Base-by-base conservation (phyloP, 2,888 invertebrate species). In the Lasioglossum vierecki region DNA sequence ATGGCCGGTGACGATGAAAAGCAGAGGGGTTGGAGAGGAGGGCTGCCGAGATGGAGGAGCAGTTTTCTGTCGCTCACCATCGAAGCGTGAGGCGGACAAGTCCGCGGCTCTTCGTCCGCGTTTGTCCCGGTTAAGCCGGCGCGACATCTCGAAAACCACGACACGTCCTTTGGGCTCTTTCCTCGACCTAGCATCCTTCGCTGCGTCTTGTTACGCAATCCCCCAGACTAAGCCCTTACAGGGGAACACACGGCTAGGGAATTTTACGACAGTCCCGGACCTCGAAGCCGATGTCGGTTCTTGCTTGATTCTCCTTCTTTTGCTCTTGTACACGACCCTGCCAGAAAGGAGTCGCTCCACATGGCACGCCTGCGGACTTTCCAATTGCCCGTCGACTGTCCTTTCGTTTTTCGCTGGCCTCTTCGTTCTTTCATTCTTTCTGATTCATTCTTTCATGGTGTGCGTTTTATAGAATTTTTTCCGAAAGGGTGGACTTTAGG, bases 51-150 rank as follows among this genome's bases (percentile, higher is more conserved):
- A 74, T 66, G 85, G 82, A 85, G 82, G 84, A 88, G 86, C 68
- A 80, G 84, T 88, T 90, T 87, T 88, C 90, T 91, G 92, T 90
- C 91, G 92, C 87, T 91, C 87, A 90, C 92, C 93, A 93, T 84
- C 93, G 94, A 94, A 94, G 94, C 94, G 94, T 94, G 92, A 95
- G 91, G 90, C 91, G 91, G 92, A 94, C 94, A 94, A 93, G 94
- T 91, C 92, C 93, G 91, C 92, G 92, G 92, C 93, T 93, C 93
- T 93, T 92, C 91, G 91, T 92, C 89, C 87, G 80, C 89, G 93
- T 93, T 93, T 93, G 93, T 93, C 92, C 89, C 82, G 86, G 87
- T 92, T 94, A 94, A 95, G 90, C 90, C 93, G 93, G 90, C 92
- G 93, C 94, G 95, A 95, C 94, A 94, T 93, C 93, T 93, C 92